Percentiles rank a stretch among this genome's conserved stretches.
Evolutionary conservation across 2,113 vertebrate genomes (phyloP).

Genomic region (Notarius quadriscutis): DNA sequence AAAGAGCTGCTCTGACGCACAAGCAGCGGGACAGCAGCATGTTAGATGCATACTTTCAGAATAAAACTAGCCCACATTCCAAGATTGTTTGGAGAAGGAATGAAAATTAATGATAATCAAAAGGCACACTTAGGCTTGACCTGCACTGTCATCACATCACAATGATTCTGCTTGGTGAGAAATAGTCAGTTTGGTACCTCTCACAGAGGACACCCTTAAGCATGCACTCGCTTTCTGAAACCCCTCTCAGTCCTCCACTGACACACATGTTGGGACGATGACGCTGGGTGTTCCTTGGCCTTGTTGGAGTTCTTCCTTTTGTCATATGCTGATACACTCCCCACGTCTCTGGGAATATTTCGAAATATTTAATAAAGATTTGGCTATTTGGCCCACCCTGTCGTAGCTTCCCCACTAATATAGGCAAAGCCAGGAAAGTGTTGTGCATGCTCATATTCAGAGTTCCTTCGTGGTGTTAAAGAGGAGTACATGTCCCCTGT

Average conservation of each 20-base stretch:
- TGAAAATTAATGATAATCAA: not conserved
- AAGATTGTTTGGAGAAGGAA: not conserved
- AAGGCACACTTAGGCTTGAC: constrained; percentile 46
- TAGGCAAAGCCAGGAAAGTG: constrained; percentile 99
- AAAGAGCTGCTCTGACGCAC: constrained; percentile 61
- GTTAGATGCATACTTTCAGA: constrained; percentile 31
- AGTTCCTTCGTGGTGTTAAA: constrained; percentile 88
- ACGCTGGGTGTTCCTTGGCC: not conserved
- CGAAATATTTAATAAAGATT: not conserved
- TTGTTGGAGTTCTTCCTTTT: constrained; percentile 36
- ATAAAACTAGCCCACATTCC: not conserved
- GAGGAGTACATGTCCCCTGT: constrained; percentile 93
- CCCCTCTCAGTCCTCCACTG: constrained; percentile 2
- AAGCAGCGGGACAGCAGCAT: constrained; percentile 58
- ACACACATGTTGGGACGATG: constrained; percentile 1
- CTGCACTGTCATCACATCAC: constrained; percentile 13
- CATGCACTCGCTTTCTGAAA: constrained; percentile 6
- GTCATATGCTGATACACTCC: constrained; percentile 30
- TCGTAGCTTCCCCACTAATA: constrained; percentile 95
- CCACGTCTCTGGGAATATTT: not conserved
- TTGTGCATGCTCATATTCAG: constrained; percentile 97
- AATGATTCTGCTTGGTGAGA: constrained; percentile 23
- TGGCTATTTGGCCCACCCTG: constrained; percentile 91
- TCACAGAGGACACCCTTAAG: constrained; percentile 5
- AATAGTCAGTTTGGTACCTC: constrained; percentile 27